Evolutionary conservation across 2,797 vertebrate species (phyloP).

Genomic region (Premnoplex brunnescens): DNA sequence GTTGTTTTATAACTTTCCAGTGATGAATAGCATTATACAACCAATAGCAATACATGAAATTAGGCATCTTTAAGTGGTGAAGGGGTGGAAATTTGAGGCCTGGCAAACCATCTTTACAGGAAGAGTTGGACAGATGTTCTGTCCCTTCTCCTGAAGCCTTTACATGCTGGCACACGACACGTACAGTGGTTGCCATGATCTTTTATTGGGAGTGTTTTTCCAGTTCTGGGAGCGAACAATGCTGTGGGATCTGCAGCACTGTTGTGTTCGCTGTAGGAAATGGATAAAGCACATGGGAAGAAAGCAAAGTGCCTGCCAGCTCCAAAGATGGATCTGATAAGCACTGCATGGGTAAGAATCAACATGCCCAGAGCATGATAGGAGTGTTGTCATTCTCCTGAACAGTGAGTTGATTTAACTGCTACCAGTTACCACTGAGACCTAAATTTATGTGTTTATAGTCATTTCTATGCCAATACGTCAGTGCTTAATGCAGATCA

Average conservation of each 20-base stretch:
- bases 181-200: not conserved
- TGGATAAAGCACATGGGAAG: not conserved
- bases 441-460: not conserved
- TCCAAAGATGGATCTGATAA: not conserved
- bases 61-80: not conserved
- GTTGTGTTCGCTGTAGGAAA: not conserved
- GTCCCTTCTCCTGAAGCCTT: not conserved
- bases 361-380: not conserved
- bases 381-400: not conserved
- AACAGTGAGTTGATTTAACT: slow-evolving; percentile 5
- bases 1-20: not conserved
- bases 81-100: not conserved
- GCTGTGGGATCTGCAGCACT: not conserved
- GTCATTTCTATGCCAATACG: not conserved
- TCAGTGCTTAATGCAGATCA: slow-evolving; percentile 28
- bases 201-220: not conserved
- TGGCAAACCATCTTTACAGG: not conserved
- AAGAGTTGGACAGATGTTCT: not conserved
- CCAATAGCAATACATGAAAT: not conserved
- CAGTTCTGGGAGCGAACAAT: not conserved
- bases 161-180: not conserved
- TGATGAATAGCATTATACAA: not conserved
- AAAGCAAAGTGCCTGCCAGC: not conserved
- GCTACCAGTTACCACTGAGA: not conserved
- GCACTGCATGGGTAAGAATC: not conserved